A percentile compares a stretch with the other conserved stretches of the same genome.
These are phyloP conservation scores for Mesocricetus auratus DNA, from an alignment of 2,113 vertebrate species.

Conservation along the genomic window DNA sequence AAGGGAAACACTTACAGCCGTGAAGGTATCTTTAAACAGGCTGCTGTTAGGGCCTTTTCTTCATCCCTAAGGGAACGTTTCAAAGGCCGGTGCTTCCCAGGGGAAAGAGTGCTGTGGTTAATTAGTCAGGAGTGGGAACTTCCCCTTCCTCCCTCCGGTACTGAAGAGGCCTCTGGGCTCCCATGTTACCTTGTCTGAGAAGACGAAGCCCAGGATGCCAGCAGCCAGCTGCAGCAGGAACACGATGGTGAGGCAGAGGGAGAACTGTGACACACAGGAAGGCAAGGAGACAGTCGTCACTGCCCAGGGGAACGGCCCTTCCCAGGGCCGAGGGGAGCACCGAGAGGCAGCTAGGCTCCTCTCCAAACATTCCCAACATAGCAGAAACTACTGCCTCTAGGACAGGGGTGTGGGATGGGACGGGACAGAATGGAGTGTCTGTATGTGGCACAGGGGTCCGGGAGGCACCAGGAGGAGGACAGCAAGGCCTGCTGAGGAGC, in stretches of 20 bases:
- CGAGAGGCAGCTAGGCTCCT: not conserved
- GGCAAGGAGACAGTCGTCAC: constrained; percentile 15
- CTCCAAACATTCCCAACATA: not conserved
- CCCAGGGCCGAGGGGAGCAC: not conserved
- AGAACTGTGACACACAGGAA: constrained; percentile 88
- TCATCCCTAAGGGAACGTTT: constrained; percentile 40
- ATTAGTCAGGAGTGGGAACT: not conserved
- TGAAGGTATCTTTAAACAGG: constrained; percentile 46
- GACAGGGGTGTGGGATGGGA: not conserved
- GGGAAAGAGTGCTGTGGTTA: not conserved
- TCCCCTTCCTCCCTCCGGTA: not conserved
- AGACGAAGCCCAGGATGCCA: constrained; percentile 93
- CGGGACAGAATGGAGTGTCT: not conserved
- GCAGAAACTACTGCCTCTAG: not conserved
- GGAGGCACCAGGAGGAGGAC: not conserved
- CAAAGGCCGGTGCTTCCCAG: constrained; percentile 5
- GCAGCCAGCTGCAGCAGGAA: constrained; percentile 94
- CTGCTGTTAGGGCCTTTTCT: not conserved
- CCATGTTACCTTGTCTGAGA: constrained; percentile 92
- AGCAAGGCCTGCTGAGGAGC: not conserved
- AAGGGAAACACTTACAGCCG: not conserved
- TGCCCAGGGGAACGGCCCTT: not conserved
- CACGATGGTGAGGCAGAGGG: constrained; percentile 90
- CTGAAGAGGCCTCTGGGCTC: not conserved
- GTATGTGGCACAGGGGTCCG: not conserved